phyloP scores from a whole-genome alignment of 2,888 invertebrate genomes.

The Himalopsyche japonica region DNA sequence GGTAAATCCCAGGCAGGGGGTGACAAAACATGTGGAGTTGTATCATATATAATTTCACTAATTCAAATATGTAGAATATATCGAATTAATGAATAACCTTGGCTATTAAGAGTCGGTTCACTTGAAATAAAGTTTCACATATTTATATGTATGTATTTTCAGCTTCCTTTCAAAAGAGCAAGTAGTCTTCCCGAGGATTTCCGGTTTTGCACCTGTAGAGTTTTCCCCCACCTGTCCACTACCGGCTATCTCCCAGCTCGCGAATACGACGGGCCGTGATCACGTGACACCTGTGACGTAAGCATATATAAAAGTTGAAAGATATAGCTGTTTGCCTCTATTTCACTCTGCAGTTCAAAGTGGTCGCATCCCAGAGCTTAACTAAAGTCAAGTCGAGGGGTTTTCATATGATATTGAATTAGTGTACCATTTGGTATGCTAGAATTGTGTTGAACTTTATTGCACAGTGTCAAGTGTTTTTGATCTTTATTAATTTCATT shows the following conservation, averaged over 20 bases:
- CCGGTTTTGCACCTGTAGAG: background rate
- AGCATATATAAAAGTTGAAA: background rate
- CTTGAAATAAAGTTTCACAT: too few relatives aligned
- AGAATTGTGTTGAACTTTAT: background rate
- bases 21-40: too few relatives aligned
- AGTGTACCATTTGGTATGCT: background rate
- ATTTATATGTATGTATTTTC: too few relatives aligned
- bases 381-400: background rate
- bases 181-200: background rate
- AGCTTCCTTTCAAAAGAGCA: too few relatives aligned
- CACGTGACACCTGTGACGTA: slow-evolving; percentile 28
- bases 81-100: too few relatives aligned
- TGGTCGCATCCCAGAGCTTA: background rate
- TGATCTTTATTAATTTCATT: slow-evolving; percentile 10
- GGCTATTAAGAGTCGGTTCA: too few relatives aligned
- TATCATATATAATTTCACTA: too few relatives aligned
- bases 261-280: background rate
- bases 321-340: background rate
- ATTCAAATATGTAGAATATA: too few relatives aligned
- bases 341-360: background rate
- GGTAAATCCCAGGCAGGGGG: too few relatives aligned
- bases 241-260: background rate
- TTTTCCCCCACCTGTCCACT: background rate
- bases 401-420: background rate
- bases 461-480: slow-evolving; percentile 16